phyloP scores from a whole-genome alignment of 2,888 invertebrate genomes.

The Megalurothrips usitatus region DNA sequence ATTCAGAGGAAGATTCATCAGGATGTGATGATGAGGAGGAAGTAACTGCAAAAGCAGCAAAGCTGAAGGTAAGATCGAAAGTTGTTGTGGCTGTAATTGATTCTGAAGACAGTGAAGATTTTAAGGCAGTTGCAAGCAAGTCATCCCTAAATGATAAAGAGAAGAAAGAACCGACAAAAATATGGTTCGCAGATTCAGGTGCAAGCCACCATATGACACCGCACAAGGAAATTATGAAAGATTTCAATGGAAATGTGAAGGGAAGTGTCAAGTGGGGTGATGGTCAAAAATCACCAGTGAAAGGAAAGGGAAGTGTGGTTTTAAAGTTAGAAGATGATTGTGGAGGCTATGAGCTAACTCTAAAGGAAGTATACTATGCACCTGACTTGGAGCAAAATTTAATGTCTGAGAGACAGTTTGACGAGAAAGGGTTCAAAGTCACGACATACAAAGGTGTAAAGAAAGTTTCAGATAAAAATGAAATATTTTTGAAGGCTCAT shows the following conservation, averaged over 20 bases:
- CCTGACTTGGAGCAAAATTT: constrained; percentile 14
- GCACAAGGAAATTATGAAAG: background rate
- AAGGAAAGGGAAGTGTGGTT: background rate
- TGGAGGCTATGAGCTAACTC: background rate
- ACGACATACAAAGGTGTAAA: background rate
- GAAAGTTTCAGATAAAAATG: background rate
- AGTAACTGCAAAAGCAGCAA: background rate
- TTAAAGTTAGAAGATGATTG: background rate
- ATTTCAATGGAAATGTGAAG: background rate
- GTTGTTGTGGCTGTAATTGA: background rate
- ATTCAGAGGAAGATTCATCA: background rate
- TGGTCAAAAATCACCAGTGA: background rate
- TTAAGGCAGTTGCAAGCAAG: background rate
- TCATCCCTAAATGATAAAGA: background rate
- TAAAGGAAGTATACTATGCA: constrained; percentile 24
- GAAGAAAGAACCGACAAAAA: background rate
- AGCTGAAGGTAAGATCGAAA: background rate
- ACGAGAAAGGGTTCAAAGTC: background rate
- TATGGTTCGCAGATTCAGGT: background rate
- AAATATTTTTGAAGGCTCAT: background rate
- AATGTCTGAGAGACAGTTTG: constrained; percentile 3
- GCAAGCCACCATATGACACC: background rate
- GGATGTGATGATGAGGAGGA: too few species aligned
- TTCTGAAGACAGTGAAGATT: background rate
- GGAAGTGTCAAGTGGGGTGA: background rate